Base-by-base conservation (phyloP, 2,888 invertebrate species). In the Calameuta idolon region DNA sequence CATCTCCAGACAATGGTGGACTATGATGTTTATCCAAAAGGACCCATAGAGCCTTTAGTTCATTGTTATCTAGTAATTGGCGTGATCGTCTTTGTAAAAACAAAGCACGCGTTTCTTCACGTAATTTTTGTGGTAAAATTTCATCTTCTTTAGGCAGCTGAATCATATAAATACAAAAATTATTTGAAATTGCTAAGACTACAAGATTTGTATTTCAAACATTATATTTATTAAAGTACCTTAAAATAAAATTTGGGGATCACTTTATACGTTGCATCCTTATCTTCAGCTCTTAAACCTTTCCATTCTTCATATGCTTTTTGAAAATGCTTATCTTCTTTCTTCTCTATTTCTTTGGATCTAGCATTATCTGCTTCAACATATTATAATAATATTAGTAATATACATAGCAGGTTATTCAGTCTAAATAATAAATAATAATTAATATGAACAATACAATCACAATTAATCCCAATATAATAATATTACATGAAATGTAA, bases 61-160 rank as follows among this genome's bases (percentile, higher is more conserved):
- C 98, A 88, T 96, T 95, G 89, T 97, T 97, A 90, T 97, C 97
- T 34, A 98, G 91, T 40, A 98, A 92, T 87, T 97, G 96, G 86
- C 95, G 94, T 81, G 97, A 97, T 87, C 96, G 95, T 89, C 96
- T 94, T 91, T 98, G 97, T 74, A 98, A 92, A 89, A 98, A 97
- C 81, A 97, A 94, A 3, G 97, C 97, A 87, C 98, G 93, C 0
- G 98, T 96, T 91, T 98, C 98, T 91, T 98, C 98, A 78, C 97
- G 93, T 71, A 98, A 91, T 91, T 97, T 97, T 88, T 96, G 95
- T 1, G 96, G 93, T 4, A 98, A 88, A 11, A 95, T 93, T 87
- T 97, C 97, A 85, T 95, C 95, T 75, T 96, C 94, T 76, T 94
- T 94, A 0, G 97, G 97, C 2, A 97, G 92, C 92, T 92, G 76